phyloP scores from a whole-genome alignment of 2,113 vertebrate species.

The Pipra filicauda region DNA sequence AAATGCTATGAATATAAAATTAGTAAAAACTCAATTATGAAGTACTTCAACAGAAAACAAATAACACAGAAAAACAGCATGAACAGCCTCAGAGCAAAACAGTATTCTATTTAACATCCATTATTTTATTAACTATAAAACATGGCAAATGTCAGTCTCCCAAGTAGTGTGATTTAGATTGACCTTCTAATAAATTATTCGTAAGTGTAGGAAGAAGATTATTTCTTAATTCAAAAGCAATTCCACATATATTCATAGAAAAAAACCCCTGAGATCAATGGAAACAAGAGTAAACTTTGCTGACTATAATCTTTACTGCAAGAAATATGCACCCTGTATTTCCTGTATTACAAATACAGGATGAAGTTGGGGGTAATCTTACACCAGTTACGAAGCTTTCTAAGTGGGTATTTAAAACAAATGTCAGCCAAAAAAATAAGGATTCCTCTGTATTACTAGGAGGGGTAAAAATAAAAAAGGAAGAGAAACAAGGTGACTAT shows the following conservation, averaged over 20 bases:
- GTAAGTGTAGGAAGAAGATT: background rate
- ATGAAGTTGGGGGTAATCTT: background rate
- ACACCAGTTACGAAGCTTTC: background rate
- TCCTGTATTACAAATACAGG: background rate
- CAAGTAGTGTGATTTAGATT: background rate
- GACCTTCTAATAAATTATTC: background rate
- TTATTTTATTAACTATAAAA: background rate
- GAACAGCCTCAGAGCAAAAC: background rate
- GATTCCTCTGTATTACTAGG: background rate
- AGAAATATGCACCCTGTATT: background rate
- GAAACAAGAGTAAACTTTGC: background rate
- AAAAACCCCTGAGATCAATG: background rate
- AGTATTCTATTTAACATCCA: background rate
- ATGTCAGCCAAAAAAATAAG: background rate
- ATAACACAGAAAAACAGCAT: background rate
- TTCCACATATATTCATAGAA: background rate
- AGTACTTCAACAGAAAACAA: background rate
- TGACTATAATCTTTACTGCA: background rate
- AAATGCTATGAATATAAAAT: background rate
- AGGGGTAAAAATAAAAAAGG: background rate
- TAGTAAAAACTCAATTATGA: background rate
- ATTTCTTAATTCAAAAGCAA: background rate
- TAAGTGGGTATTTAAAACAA: background rate
- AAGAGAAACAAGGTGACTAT: accelerated
- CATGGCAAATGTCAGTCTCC: background rate